Percentiles rank a stretch among this genome's conserved stretches.
Evolutionary conservation across 2,113 vertebrate species (phyloP).

Genomic region (Thryonomys swinderianus): DNA sequence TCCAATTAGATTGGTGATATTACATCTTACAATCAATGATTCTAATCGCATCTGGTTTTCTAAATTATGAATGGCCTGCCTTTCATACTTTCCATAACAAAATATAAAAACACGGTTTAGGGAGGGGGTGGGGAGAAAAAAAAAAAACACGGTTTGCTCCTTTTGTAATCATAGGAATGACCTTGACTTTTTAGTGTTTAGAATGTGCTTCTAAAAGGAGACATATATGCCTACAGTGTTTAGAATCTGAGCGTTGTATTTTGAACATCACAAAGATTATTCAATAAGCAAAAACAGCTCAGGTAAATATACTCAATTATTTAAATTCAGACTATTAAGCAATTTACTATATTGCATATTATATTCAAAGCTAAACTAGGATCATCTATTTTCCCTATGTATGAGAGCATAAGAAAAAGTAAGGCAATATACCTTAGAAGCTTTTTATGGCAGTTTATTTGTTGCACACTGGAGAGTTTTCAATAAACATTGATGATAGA

Average conservation of each 20-base stretch:
- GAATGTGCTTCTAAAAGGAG: slow-evolving; percentile 14
- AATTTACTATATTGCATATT: slow-evolving; percentile 57
- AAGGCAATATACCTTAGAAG: slow-evolving; percentile 52
- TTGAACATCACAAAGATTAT: slow-evolving; percentile 53
- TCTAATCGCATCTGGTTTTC: background rate
- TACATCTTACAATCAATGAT: slow-evolving; percentile 38
- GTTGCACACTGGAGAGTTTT: slow-evolving; percentile 54
- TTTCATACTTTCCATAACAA: slow-evolving; percentile 12
- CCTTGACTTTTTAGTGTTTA: slow-evolving; percentile 37
- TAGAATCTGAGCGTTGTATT: background rate
- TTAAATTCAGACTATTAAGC: slow-evolving; percentile 59
- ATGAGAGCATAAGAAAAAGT: slow-evolving; percentile 65
- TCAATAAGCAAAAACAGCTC: slow-evolving; percentile 62
- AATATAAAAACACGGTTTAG: slow-evolving; percentile 13
- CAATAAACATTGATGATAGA: slow-evolving; percentile 28
- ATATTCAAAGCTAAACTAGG: slow-evolving; percentile 60
- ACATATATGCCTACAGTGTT: background rate
- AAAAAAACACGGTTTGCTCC: background rate
- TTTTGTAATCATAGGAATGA: slow-evolving; percentile 26
- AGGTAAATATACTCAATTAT: slow-evolving; percentile 74
- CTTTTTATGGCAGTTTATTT: slow-evolving; percentile 47
- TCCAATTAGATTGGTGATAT: slow-evolving; percentile 41
- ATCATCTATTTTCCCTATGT: slow-evolving; percentile 62
- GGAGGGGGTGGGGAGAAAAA: too few relatives aligned
- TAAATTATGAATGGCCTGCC: background rate